Percentiles rank a stretch among this genome's conserved stretches.
Conservation (phyloP, 92 coral and sea anemone genomes). For the Epizoanthus fatuus region DNA sequence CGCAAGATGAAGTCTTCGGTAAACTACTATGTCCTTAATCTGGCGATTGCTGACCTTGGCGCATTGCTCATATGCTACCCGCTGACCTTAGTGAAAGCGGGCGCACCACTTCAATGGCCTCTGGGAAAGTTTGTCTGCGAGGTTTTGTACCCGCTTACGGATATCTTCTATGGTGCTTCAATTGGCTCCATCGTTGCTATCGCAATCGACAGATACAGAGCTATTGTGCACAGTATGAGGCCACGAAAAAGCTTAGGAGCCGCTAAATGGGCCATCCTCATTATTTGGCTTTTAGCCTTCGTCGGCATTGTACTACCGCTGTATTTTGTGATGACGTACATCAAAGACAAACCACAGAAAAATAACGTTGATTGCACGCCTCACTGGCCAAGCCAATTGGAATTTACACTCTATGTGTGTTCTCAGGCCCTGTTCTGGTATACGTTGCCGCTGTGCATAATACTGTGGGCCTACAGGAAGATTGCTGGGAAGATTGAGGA, state of each 20-base stretch:
- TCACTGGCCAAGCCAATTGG: constrained; percentile 73
- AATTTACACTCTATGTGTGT: constrained; percentile 68
- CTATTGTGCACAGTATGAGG: constrained; percentile 88
- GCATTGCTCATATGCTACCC: constrained; percentile 86
- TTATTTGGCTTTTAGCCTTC: constrained; percentile 77
- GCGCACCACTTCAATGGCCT: constrained; percentile 87
- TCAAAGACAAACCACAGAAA: constrained; percentile 57
- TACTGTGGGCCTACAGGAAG: constrained; percentile 87
- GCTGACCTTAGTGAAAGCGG: constrained; percentile 82
- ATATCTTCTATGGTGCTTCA: constrained; percentile 89
- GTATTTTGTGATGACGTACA: constrained; percentile 85
- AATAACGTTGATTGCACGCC: constrained; percentile 88
- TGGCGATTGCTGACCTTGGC: constrained; percentile 88
- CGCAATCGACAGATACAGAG: constrained; percentile 89
- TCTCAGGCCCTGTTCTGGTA: constrained; percentile 84
- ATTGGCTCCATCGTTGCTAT: constrained; percentile 95
- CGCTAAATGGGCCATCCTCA: constrained; percentile 86
- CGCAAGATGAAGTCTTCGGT: constrained; percentile 82
- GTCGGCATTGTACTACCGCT: constrained; percentile 70
- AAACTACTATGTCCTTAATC: constrained; percentile 80
- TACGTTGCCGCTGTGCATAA: constrained; percentile 84
- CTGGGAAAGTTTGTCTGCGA: constrained; percentile 84
- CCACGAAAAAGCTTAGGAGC: constrained; percentile 71
- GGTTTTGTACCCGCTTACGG: constrained; percentile 82
- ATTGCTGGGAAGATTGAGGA: constrained; percentile 85